A percentile compares a stretch with the other conserved stretches of the same genome.
phyloP scores from a whole-genome alignment of 53 echinoderm and acorn worm species.

The Hippasteria phrygiana region DNA sequence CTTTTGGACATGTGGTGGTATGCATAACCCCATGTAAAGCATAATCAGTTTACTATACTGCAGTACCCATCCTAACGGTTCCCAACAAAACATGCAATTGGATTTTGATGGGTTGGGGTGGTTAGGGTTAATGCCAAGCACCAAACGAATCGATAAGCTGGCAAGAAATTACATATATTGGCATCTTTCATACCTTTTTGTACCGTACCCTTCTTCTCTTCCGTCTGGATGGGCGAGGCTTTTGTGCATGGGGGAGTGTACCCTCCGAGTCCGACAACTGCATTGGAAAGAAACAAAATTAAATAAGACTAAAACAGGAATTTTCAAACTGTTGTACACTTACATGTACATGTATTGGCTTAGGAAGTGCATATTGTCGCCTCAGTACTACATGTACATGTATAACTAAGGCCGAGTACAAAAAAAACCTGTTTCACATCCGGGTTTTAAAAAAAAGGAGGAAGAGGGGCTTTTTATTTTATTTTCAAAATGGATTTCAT shows the following conservation, averaged over 20 bases:
- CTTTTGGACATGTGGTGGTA: too few relatives aligned
- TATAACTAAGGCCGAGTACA: too few relatives aligned
- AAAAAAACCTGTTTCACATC: too few relatives aligned
- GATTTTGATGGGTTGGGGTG: too few relatives aligned
- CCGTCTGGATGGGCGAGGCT: conserved; percentile 27
- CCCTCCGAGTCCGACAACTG: conserved; percentile 9
- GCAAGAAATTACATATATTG: too few relatives aligned
- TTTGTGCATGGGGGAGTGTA: neutral
- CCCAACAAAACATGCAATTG: too few relatives aligned
- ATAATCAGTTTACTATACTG: too few relatives aligned
- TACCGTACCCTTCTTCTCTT: conserved; percentile 27
- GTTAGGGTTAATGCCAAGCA: neutral
- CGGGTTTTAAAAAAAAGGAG: too few relatives aligned
- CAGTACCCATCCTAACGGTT: too few relatives aligned
- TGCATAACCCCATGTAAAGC: too few relatives aligned
- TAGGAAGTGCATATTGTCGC: neutral
- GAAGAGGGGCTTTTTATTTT: too few relatives aligned
- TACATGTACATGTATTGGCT: neutral
- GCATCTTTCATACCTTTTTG: neutral
- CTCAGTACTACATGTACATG: neutral
- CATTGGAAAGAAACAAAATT: neutral
- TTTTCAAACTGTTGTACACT: neutral
- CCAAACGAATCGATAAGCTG: neutral
- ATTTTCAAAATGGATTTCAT: too few relatives aligned
- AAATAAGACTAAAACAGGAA: neutral